phyloP scores from a whole-genome alignment of 1,140 invertebrate species.

The Aplysia californica region DNA sequence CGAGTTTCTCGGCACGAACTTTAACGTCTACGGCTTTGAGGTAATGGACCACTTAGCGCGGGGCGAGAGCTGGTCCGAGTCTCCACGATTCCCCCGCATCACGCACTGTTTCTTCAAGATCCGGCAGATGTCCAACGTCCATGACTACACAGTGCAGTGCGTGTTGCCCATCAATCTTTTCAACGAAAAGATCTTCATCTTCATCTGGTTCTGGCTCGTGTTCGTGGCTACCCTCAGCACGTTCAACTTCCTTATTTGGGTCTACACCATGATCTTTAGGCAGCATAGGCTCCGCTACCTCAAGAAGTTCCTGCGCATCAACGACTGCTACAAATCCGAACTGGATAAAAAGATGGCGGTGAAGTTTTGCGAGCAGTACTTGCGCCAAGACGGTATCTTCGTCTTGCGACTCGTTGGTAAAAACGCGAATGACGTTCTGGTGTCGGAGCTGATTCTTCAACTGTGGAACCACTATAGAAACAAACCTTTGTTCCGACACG shows the following conservation, averaged over 20 bases:
- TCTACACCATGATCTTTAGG: slow-evolving; percentile 66
- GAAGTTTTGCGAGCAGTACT: slow-evolving; percentile 70
- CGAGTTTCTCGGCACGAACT: slow-evolving; percentile 69
- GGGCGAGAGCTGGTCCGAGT: slow-evolving; percentile 60
- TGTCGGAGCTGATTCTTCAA: slow-evolving; percentile 70
- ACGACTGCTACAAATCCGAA: slow-evolving; percentile 63
- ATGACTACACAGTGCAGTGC: slow-evolving; percentile 69
- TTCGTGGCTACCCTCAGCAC: slow-evolving; percentile 70
- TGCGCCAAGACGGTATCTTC: slow-evolving; percentile 71
- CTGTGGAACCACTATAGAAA: slow-evolving; percentile 68
- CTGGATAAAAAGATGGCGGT: slow-evolving; percentile 64
- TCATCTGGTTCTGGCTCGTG: slow-evolving; percentile 74
- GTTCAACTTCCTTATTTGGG: slow-evolving; percentile 67
- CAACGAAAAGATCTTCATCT: slow-evolving; percentile 73
- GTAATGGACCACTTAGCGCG: slow-evolving; percentile 63
- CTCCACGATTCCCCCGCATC: slow-evolving; percentile 67
- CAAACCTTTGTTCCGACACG: slow-evolving; percentile 62
- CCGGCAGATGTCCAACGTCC: slow-evolving; percentile 64
- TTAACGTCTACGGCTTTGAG: slow-evolving; percentile 70
- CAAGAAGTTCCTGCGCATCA: slow-evolving; percentile 67
- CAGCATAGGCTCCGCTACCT: slow-evolving; percentile 66
- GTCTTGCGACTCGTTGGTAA: slow-evolving; percentile 70
- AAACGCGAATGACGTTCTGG: slow-evolving; percentile 71
- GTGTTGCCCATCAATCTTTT: slow-evolving; percentile 72
- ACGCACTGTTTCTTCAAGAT: slow-evolving; percentile 67